These are phyloP conservation scores for Pangasius mekongensis DNA, from an alignment of 2,797 vertebrate species.

Conservation along the genomic window DNA sequence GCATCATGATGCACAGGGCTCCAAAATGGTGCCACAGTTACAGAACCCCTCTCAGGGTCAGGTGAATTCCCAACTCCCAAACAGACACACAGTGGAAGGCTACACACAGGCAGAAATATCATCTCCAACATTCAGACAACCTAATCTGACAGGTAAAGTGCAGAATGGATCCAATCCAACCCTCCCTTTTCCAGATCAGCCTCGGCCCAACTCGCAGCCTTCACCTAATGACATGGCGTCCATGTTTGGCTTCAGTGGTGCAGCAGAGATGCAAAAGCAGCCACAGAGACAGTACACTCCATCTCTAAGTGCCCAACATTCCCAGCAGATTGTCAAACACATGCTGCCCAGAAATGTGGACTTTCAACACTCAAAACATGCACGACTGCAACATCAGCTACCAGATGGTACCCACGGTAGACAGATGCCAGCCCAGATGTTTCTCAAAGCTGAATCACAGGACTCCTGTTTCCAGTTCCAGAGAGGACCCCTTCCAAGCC, in stretches of 20 bases:
- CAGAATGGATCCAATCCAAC: conserved; percentile 60
- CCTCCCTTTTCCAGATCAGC: conserved; percentile 66
- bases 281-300: conserved; percentile 73
- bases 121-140: conserved; percentile 44
- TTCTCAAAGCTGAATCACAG: conserved; percentile 72
- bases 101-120: conserved; percentile 50
- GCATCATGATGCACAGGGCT: conserved; percentile 67
- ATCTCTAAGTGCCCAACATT: conserved; percentile 74
- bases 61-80: conserved; percentile 44
- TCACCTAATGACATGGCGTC: conserved; percentile 68
- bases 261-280: conserved; percentile 57
- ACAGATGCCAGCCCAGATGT: conserved; percentile 68
- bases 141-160: conserved; percentile 61
- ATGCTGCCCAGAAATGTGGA: conserved; percentile 69
- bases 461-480: conserved; percentile 72
- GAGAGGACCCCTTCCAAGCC: conserved; percentile 71
- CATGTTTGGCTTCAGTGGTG: conserved; percentile 68
- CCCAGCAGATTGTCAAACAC: conserved; percentile 69
- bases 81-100: conserved; percentile 52
- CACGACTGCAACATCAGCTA: conserved; percentile 73
- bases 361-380: conserved; percentile 65
- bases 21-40: conserved; percentile 71
- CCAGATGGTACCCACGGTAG: conserved; percentile 73
- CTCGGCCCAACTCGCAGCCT: conserved; percentile 63
- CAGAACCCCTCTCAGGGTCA: conserved; percentile 48